Evolutionary conservation across 1,140 invertebrate genomes (phyloP), one percentile per base, ranked within the genome.

Genomic region (Hycleus phaleratus): DNA sequence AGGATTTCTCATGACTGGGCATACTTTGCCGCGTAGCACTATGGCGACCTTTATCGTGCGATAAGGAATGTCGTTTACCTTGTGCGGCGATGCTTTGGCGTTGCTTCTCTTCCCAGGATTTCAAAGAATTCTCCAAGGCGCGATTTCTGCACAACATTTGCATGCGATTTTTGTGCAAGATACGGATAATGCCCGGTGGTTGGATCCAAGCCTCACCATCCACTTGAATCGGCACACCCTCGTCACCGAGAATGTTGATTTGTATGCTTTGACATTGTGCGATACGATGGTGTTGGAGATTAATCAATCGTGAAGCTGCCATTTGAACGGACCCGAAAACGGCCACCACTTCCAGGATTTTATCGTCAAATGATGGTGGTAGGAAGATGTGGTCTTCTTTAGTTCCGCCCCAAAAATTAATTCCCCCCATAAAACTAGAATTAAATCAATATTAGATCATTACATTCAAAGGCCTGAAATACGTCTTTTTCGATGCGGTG

Each of bases 141-240:
- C 93, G 80, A 72, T 96, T 95, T 46, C 94, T 78, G 65, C 89
- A 94, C 3, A 98, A 75, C 88, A 98, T 95, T 77, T 96, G 94
- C 71, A 95, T 93, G 58, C 94, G 80, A 77, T 97, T 98, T 77
- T 97, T 97, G 74, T 97, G 95, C 63, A 95, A 85, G 53, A 98
- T 96, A 44, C 91, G 82, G 64, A 98, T 94, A 66, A 94, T 92
- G 26, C 95, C 95, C 0, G 95, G 94, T 1, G 92, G 91, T 75
- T 98, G 95, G n/a, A 97, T 80, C 95, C 95, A 98, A 7, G 95
- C 94, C 77, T 98, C 95, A 0, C 95, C 95, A 74, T 98, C 95
- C 12, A 97, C 95, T 77, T 97, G 92, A 61, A 85, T 88, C 10
- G 92, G 92, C 38, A 95, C 89, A 53, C 88, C 87, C 77, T 93